Percentiles rank a stretch among this genome's conserved stretches.
phyloP scores from a whole-genome alignment of 2,113 vertebrate genomes.

The Leucopsar rothschildi region DNA sequence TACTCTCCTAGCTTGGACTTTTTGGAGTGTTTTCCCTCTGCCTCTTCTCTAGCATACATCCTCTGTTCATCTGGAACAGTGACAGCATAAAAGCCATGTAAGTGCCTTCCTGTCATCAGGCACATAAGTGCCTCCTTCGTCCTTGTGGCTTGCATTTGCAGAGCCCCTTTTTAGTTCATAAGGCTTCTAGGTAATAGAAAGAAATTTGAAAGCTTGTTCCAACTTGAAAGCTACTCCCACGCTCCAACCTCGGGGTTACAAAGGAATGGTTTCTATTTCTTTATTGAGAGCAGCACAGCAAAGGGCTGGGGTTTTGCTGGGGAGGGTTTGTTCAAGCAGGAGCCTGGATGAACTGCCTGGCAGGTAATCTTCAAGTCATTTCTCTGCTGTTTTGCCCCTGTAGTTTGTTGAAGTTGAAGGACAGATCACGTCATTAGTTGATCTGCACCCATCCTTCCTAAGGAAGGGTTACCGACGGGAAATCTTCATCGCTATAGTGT shows the following conservation, averaged over 20 bases:
- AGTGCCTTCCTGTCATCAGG: background rate
- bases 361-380: background rate
- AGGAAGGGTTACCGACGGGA: slow-evolving; percentile 98
- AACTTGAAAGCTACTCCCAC: background rate
- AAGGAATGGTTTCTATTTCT: background rate
- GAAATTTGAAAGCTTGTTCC: background rate
- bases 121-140: background rate
- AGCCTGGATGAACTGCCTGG: background rate
- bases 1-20: background rate
- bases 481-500: slow-evolving; percentile 96
- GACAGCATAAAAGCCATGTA: background rate
- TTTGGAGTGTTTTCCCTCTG: background rate
- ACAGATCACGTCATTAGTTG: slow-evolving; percentile 99
- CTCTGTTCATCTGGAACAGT: background rate
- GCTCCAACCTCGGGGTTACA: background rate
- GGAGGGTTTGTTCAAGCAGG: background rate
- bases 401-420: slow-evolving; percentile 99
- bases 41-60: background rate
- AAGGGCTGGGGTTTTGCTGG: background rate
- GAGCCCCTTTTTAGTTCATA: background rate
- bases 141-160: background rate
- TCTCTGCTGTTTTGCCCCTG: background rate
- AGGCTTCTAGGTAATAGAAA: background rate
- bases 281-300: background rate
- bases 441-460: slow-evolving; percentile 96